phyloP scores from a whole-genome alignment of 2,797 vertebrate species.

The Hemitrygon akajei region DNA sequence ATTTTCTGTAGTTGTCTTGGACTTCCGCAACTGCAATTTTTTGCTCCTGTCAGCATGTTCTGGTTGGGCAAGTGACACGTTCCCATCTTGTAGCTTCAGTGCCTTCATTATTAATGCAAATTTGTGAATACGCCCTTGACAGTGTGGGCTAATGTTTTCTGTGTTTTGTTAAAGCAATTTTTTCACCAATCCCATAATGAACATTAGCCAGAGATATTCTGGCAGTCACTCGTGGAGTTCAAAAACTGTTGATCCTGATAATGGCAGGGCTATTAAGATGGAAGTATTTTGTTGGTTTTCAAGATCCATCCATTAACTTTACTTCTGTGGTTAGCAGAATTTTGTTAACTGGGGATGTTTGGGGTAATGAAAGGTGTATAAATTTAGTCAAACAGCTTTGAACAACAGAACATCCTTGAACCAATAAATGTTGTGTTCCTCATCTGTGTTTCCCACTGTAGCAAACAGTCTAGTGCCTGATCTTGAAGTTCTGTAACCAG shows the following conservation, averaged over 20 bases:
- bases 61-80: not conserved
- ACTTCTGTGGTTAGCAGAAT: too few species aligned
- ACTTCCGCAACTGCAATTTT: too few species aligned
- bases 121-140: not conserved
- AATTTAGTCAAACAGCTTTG: slow-evolving; percentile 20
- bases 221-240: not conserved
- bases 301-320: not conserved
- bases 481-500: not conserved
- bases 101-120: not conserved
- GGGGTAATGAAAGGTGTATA: too few species aligned
- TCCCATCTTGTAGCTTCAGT: not conserved
- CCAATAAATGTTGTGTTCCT: too few species aligned
- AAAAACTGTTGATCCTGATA: not conserved
- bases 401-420: not conserved
- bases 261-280: not conserved
- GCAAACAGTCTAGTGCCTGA: not conserved
- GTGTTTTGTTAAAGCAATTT: too few species aligned
- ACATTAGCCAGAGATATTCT: not conserved
- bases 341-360: too few species aligned
- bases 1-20: too few species aligned
- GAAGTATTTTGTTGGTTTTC: not conserved
- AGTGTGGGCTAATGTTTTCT: too few species aligned
- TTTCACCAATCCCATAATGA: not conserved
- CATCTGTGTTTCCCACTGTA: not conserved
- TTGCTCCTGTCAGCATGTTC: not conserved